Evolutionary conservation across 2,888 invertebrate species (phyloP).

Genomic region (Pinctada fucata): DNA sequence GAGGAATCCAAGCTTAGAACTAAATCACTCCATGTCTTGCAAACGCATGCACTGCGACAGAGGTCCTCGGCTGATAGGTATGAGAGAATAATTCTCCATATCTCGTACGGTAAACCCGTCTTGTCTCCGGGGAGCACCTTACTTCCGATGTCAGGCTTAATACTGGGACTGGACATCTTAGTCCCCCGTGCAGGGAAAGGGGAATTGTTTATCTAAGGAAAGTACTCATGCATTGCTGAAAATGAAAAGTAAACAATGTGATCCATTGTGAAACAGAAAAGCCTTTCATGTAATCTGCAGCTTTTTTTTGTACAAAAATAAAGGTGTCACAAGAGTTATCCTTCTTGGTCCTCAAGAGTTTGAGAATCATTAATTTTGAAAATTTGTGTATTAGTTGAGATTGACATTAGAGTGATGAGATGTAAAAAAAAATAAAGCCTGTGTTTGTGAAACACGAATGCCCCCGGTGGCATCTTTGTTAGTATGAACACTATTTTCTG

Average conservation of each 20-base stretch:
- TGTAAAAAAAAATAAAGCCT: too few relatives aligned
- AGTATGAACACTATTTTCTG: too few relatives aligned
- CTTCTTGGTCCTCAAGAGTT: too few relatives aligned
- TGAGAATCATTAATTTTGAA: too few relatives aligned
- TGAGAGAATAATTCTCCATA: conserved; percentile 70
- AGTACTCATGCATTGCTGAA: not conserved
- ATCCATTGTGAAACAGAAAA: too few relatives aligned
- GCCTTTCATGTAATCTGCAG: too few relatives aligned
- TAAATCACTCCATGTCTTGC: conserved; percentile 69
- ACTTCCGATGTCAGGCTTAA: conserved; percentile 56
- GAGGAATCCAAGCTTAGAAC: conserved; percentile 65
- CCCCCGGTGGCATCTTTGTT: too few relatives aligned
- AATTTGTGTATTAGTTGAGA: too few relatives aligned
- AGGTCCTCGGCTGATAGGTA: conserved; percentile 63
- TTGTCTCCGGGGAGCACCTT: conserved; percentile 63
- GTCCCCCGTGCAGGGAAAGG: not conserved
- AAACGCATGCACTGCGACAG: conserved; percentile 64
- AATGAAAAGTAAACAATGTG: not conserved
- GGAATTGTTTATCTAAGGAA: not conserved
- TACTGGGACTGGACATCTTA: conserved; percentile 43
- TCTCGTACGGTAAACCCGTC: conserved; percentile 67
- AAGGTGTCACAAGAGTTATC: too few relatives aligned
- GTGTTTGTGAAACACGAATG: too few relatives aligned
- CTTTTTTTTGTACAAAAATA: too few relatives aligned
- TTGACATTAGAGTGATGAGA: too few relatives aligned